Evolutionary conservation across 2,888 invertebrate species (phyloP), one percentile per base, ranked within the genome.

Genomic region (Teinopalpus imperialis): DNA sequence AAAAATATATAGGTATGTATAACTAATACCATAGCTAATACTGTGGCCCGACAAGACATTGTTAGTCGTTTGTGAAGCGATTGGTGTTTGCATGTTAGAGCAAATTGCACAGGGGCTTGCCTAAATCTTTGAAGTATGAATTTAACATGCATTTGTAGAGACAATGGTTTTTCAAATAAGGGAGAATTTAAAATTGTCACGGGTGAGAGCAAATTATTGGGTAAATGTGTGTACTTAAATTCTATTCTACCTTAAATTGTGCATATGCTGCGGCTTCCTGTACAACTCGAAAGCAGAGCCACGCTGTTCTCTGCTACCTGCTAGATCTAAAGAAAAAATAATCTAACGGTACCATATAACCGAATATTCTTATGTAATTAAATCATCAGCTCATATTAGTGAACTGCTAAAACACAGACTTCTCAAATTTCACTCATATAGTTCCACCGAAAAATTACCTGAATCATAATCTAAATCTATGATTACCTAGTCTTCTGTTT

Each of bases 231-330:
- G 34, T 24, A n/a, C 34, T 29, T 41, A 45, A 2, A 27, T 24
- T 9, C 48, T 31, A 52, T 34, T 82, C 88, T 90, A 95, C 94
- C 94, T 94, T 79, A 94, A 81, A 68, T 94, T 94, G 76, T 94
- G 94, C 90, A 95, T 94, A 76, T 93, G 93, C 69, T 95, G 92
- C 5, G 97, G 97, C 81, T 97, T 97, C 56, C 97, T 93, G 76
- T 97, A 98, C 51, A 97, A 89, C 80, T 97, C 97, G 75, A 98
- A 97, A n/a, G 98, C 98, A 53, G 97, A 97, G 16, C 97, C 97
- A 42, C 97, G 90, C 69, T 97, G 97, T 71, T 97, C 97, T 61
- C 95, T 91, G 65, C 96, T 94, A 35, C 97, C 96, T 40, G 96
- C 95, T 70, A 97, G 87, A 76, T 92, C 92, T 79, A 32, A 14